Evolutionary conservation across 2,888 invertebrate genomes (phyloP).

Genomic region (Xylophagus ater): DNA sequence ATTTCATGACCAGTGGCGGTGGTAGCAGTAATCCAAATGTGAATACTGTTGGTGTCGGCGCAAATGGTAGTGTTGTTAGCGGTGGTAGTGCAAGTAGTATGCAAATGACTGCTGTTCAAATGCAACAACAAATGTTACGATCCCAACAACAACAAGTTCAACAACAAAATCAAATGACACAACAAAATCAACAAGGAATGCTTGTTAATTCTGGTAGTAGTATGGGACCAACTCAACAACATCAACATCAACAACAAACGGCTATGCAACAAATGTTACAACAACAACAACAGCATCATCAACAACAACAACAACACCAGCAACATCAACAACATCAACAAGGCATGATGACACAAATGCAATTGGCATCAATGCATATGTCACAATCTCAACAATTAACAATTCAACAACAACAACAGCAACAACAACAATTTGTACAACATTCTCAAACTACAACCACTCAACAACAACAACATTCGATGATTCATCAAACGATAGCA

Average conservation of each 20-base stretch:
- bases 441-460: slow-evolving; percentile 28
- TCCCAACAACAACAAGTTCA: slow-evolving; percentile 37
- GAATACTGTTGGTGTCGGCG: slow-evolving; percentile 13
- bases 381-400: slow-evolving; percentile 56
- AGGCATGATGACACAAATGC: slow-evolving; percentile 35
- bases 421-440: slow-evolving; percentile 34
- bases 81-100: slow-evolving; percentile 21
- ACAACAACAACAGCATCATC: slow-evolving; percentile 30
- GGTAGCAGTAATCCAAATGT: slow-evolving; percentile 15
- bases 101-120: slow-evolving; percentile 41
- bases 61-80: slow-evolving; percentile 1
- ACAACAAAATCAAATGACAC: slow-evolving; percentile 25
- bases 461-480: slow-evolving; percentile 32
- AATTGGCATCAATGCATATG: slow-evolving; percentile 59
- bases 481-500: slow-evolving; percentile 25
- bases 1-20: slow-evolving; percentile 32
- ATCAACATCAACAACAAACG: slow-evolving; percentile 16
- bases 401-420: slow-evolving; percentile 38
- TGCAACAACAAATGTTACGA: slow-evolving; percentile 42
- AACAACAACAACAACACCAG: slow-evolving; percentile 23
- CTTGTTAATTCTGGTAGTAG: slow-evolving; percentile 28
- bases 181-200: slow-evolving; percentile 29
- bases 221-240: slow-evolving; percentile 15
- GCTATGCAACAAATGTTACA: slow-evolving; percentile 35
- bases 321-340: slow-evolving; percentile 25